Conservation (phyloP, 2,797 vertebrate genomes). For the Arrhamphus sclerolepis region DNA sequence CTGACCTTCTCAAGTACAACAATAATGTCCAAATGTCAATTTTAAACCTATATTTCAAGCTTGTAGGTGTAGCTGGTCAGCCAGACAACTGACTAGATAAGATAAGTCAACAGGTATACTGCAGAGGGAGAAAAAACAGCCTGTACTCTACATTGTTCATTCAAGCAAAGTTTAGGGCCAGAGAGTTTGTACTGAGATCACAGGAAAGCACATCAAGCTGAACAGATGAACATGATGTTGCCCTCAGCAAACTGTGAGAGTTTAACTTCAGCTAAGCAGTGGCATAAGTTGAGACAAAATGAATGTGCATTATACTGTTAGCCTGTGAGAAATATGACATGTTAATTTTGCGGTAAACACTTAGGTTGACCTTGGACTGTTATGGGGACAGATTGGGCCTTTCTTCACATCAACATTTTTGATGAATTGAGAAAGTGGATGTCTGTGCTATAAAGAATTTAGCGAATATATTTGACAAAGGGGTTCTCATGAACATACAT, state of each 20-base stretch:
- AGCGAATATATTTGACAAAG: conserved; percentile 10
- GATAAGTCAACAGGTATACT: not conserved
- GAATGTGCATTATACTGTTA: conserved; percentile 1
- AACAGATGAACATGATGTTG: conserved; percentile 9
- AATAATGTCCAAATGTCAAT: too few species aligned
- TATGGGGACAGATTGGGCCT: not conserved
- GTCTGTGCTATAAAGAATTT: conserved; percentile 14
- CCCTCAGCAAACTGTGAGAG: not conserved
- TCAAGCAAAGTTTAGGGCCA: conserved; percentile 1
- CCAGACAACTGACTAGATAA: too few species aligned
- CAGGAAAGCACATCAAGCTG: conserved; percentile 7
- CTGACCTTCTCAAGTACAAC: too few species aligned
- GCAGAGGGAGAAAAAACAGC: too few species aligned
- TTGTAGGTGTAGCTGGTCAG: too few species aligned
- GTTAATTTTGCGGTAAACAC: conserved; percentile 11
- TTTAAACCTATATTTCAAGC: too few species aligned
- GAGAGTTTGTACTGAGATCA: conserved; percentile 8
- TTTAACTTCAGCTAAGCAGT: conserved; percentile 1
- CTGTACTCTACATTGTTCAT: conserved; percentile 1
- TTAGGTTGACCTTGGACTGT: not conserved
- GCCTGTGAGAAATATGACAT: not conserved
- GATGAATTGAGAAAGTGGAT: not conserved
- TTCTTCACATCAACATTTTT: not conserved
- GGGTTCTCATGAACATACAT: not conserved
- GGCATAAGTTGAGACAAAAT: not conserved